Base-by-base conservation (phyloP, 2,113 vertebrate genomes). In the Sarotherodon lohbergeri region DNA sequence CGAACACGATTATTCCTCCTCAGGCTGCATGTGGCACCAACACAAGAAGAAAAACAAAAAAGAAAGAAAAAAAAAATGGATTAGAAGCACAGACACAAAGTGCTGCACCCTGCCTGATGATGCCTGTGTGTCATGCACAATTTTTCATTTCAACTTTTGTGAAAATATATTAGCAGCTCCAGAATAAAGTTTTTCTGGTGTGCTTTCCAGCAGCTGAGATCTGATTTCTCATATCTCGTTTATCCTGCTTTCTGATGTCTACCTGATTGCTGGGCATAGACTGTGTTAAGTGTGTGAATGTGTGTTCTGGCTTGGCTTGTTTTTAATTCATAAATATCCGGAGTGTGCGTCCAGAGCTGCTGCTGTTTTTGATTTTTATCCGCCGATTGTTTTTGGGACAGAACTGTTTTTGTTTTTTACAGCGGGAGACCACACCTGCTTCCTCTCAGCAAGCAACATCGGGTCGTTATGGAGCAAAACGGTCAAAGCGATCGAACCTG, bases 1-100 rank as follows among this genome's bases (percentile, higher is more conserved):
- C 39, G 61, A 66, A 39, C 80, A 48, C 34, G 85, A 79, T 90
- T 87, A 95, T 92, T 97, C 97, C 90, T 98, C 98, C 96, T 98
- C 97, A 96, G 96, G 98, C 98, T 98, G 98, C 97, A 96, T 96
- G 96, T 94, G 94, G 71, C 71, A 66, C 94, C 95, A 86, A 96
- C 85, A 95, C 12, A 92, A 96, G 91, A 27, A 96, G 57, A 81
- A 84, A 36, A 48, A 22, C 59, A 46, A 54, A 59, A 80, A 48
- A 46, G 39, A 43, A n/a, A 71, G 81, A 52, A 36, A 57, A 14
- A 39, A 68, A 61, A 13, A 68, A 43, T 27, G 61, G 61, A 10
- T 27, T 22, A 43, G 66, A 79, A 46, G 39, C 54, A 81, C 34
- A 12, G 80, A 50, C 9, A 27, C 34, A 36, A 10, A 36, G 61